Evolutionary conservation across 2,888 invertebrate species (phyloP), one percentile per base, ranked within the genome.

Genomic region (Cheilosia urbana): DNA sequence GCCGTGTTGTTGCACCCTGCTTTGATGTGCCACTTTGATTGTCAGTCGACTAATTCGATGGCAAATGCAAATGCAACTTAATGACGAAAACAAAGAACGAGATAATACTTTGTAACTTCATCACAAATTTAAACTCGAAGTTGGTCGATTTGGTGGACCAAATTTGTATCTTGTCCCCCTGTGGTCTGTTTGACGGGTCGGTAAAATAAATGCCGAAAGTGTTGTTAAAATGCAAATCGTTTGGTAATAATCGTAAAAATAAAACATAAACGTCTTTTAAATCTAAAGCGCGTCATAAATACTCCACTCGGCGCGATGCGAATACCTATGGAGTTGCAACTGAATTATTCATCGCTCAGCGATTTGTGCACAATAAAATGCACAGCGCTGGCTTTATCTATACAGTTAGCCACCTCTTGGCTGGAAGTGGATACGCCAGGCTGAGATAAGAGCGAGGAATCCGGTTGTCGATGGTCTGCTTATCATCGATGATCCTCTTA

Each of bases 401-500:
- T 49, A 65, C 73, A 57, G 73, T 73, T 47, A 73, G 63, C 21
- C 42, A 62, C 53, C 19, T 42, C 49, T 53, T 17, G 45, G 21
- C 49, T 17, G 13, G 37, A 49, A 49, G 27, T 55, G 58, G 42
- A 76, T 76, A 17, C 37, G 24, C 15, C 11, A 13, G 57, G 53
- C 37, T 21, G 37, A 62, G 55, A 75, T 51, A 81, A 65, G 34
- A 76, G 63, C 45, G 57, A 66, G 24, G 47, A 78, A 83, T 83
- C 83, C 72, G 57, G 83, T 73, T 63, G 57, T 63, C 62, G 30
- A 9, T 17, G 34, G 24, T n/a, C 21, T 30, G 57, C 73, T 83
- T 83, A 83, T 83, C 83, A 83, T 73, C 72, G 68, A 83, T 68
- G 83, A 73, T 78, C 83, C 83, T 83, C 78, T 83, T 83, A 83